phyloP scores from a whole-genome alignment of 1,140 invertebrate genomes.

The silkworm (Bombyx mori) region ASM3026992v2 NC_085116.1:11367001-11367500 shows the following conservation, averaged over 20 bases:
- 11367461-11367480: slow-evolving; percentile 70
- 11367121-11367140: slow-evolving; percentile 7
- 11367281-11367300: slow-evolving; percentile 65
- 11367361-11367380: slow-evolving; percentile 40
- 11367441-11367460: slow-evolving; percentile 62
- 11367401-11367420: slow-evolving; percentile 60
- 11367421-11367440: slow-evolving; percentile 70
- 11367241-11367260: slow-evolving; percentile 54
- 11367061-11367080: slow-evolving; percentile 16
- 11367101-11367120: neutral
- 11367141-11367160: slow-evolving; percentile 2
- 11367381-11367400: slow-evolving; percentile 65
- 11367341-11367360: slow-evolving; percentile 68
- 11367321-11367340: slow-evolving; percentile 64
- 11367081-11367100: slow-evolving; percentile 15
- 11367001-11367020: slow-evolving; percentile 54
- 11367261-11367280: slow-evolving; percentile 41
- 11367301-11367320: slow-evolving; percentile 60
- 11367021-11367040: slow-evolving; percentile 40
- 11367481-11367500: slow-evolving; percentile 64
- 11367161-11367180: too few relatives aligned
- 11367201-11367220: slow-evolving; percentile 51
- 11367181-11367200: slow-evolving; percentile 9
- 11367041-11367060: slow-evolving; percentile 35
- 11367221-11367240: slow-evolving; percentile 48